Evolutionary conservation across 2,113 vertebrate genomes (phyloP).

Genomic region (Sus scrofa): DNA sequence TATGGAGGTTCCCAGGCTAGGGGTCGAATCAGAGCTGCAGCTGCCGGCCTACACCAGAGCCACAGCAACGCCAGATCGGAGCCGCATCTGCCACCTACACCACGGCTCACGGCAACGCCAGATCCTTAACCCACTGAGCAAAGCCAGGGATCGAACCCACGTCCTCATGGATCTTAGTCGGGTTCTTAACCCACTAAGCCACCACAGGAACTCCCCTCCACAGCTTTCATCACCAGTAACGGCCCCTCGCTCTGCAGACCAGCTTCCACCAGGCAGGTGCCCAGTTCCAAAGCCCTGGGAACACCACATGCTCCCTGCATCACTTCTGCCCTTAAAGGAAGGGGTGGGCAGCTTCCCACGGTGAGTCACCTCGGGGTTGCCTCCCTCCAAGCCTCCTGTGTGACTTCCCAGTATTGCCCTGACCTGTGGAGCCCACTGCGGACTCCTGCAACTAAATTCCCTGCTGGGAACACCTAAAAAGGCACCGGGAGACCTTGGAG

Average conservation of each 20-base stretch:
- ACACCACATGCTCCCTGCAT: no score
- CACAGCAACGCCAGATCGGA: no score
- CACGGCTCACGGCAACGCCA: no score
- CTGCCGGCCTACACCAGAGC: no score
- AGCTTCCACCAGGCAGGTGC: background rate
- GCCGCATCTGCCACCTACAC: no score
- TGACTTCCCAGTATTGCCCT: background rate
- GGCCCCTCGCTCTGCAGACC: background rate
- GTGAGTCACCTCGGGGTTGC: background rate
- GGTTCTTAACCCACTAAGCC: no score
- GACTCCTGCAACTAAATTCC: background rate
- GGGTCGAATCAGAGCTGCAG: no score
- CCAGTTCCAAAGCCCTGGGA: background rate
- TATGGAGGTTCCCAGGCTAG: no score
- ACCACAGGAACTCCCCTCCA: background rate
- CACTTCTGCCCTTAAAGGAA: background rate
- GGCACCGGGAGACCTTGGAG: background rate
- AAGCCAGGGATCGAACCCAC: no score
- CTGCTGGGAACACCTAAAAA: background rate
- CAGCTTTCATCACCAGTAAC: background rate
- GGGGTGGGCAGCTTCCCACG: background rate
- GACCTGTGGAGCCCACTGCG: no score
- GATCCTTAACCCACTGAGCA: no score
- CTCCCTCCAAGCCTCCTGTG: background rate
- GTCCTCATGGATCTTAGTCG: no score